A percentile compares a stretch with the other conserved stretches of the same genome.
These are phyloP conservation scores for Bubo blakistoni DNA, from an alignment of 2,113 vertebrate species.

Conservation along the genomic window DNA sequence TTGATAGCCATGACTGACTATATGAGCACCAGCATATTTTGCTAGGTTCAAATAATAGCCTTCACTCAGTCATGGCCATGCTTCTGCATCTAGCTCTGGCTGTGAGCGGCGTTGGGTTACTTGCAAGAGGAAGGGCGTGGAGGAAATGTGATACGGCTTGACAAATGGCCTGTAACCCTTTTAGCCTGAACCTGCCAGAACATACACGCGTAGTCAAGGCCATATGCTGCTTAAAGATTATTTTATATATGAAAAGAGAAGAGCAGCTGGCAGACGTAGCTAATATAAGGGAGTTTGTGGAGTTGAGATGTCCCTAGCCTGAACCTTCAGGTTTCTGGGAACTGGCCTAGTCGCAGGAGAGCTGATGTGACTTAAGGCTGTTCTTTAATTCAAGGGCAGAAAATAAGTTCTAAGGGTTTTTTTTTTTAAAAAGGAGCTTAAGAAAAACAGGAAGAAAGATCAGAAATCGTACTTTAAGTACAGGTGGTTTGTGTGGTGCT, in stretches of 20 bases:
- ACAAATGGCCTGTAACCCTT: conserved; percentile 64
- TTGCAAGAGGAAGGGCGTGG: conserved; percentile 68
- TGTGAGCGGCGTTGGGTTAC: conserved; percentile 14
- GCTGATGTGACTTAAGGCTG: background rate
- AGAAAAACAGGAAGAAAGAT: background rate
- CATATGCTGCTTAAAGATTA: conserved; percentile 55
- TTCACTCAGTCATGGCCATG: background rate
- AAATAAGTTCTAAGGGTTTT: background rate
- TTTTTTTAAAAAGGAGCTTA: background rate
- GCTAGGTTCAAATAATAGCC: background rate
- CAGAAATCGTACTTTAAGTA: background rate
- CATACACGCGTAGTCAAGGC: conserved; percentile 30
- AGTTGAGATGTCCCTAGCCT: background rate
- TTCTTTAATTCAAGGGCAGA: background rate
- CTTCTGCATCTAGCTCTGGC: background rate
- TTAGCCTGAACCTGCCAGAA: conserved; percentile 47
- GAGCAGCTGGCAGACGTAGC: conserved; percentile 33
- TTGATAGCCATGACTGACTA: background rate
- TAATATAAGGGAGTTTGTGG: background rate
- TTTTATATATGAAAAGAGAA: conserved; percentile 27
- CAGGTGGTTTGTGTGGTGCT: background rate
- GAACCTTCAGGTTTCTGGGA: background rate
- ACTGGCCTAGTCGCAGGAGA: background rate
- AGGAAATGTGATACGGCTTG: conserved; percentile 68
- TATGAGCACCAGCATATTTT: background rate